A percentile compares a stretch with the other conserved stretches of the same genome.
Evolutionary conservation across 1,140 invertebrate species (phyloP).

Genomic region (Cryptotermes secundus): DNA sequence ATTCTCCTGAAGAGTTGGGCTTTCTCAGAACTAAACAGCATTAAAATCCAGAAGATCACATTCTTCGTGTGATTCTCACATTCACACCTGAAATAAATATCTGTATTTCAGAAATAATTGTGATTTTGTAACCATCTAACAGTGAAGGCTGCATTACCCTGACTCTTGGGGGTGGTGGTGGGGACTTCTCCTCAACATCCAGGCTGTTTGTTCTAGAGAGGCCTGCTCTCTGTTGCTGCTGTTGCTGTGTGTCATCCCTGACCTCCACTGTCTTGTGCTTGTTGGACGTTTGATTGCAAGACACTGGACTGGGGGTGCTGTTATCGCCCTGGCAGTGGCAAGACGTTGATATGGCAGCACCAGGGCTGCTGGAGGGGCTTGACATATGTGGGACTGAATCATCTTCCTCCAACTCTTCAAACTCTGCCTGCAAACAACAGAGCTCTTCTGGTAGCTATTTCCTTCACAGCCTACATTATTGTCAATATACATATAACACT

Average conservation of each 20-base stretch:
- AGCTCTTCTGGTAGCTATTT: background rate
- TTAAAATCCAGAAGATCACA: no score
- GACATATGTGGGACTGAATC: background rate
- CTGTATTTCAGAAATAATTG: no score
- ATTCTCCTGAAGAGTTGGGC: no score
- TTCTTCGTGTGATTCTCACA: no score
- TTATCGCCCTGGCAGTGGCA: background rate
- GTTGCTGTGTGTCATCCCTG: background rate
- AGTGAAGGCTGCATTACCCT: background rate
- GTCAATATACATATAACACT: no score
- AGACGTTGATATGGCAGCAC: background rate
- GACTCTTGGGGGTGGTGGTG: constrained; percentile 11
- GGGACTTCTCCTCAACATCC: constrained; percentile 16
- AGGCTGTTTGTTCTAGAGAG: background rate
- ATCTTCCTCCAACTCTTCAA: constrained; percentile 26
- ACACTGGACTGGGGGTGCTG: background rate
- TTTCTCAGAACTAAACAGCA: no score
- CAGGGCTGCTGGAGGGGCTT: background rate
- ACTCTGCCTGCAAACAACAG: constrained; percentile 7
- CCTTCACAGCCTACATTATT: no score
- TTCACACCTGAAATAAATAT: no score
- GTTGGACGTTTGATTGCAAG: background rate
- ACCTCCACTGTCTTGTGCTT: background rate
- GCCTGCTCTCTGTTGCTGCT: constrained; percentile 1
- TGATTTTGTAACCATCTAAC: no score